These are phyloP conservation scores for Auanema freiburgensis DNA, from an alignment of 2,888 invertebrate species.

Conservation along the genomic window DNA sequence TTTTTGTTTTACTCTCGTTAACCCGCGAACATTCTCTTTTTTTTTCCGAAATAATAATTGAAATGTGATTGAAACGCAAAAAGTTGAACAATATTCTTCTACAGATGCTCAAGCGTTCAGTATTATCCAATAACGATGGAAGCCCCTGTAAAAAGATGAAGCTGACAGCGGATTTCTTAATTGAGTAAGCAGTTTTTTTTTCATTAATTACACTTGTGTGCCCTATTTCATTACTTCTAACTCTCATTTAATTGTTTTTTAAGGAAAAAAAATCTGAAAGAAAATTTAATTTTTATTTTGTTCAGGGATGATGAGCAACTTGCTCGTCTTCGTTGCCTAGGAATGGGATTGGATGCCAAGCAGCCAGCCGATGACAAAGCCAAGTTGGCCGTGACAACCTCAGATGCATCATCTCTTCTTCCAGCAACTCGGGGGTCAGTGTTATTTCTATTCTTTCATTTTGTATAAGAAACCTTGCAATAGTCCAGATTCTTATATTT, in stretches of 20 bases:
- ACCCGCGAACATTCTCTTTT: too few species aligned
- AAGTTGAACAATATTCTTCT: constrained; percentile 5
- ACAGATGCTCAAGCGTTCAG: constrained; percentile 11
- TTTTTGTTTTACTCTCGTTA: too few species aligned
- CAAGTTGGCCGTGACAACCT: too few species aligned
- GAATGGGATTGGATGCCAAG: constrained; percentile 9
- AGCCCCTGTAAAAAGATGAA: constrained; percentile 10
- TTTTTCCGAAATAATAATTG: too few species aligned
- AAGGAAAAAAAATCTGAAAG: constrained; percentile 1
- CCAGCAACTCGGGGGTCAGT: too few species aligned
- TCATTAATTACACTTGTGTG: background rate
- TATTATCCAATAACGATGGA: constrained; percentile 15
- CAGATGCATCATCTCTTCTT: too few species aligned
- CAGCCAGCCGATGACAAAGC: constrained; percentile 5
- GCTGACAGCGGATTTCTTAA: constrained; percentile 4
- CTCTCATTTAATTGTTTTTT: background rate
- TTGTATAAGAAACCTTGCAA: background rate
- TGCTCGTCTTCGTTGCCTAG: constrained; percentile 19
- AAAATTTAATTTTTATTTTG: constrained; percentile 3
- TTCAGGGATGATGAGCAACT: constrained; percentile 11
- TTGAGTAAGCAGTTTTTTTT: background rate
- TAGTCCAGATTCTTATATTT: background rate
- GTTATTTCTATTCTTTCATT: too few species aligned
- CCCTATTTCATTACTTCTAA: background rate
- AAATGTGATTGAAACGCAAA: too few species aligned